These are phyloP conservation scores for Drosophila yooni DNA, from an alignment of 2,888 invertebrate genomes.

Conservation along the genomic window DNA sequence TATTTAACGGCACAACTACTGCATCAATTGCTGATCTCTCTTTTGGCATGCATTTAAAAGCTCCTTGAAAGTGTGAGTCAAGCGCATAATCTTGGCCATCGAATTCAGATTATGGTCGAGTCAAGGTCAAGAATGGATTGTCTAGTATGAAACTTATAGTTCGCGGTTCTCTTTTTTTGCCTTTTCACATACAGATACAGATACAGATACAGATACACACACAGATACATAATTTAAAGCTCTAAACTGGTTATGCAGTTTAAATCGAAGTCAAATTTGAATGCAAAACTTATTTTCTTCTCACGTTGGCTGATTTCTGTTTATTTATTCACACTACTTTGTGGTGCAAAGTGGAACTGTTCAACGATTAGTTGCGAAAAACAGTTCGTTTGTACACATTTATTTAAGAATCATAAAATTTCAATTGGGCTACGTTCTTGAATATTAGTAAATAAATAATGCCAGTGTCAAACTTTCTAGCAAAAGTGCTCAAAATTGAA, in stretches of 20 bases:
- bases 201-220: not conserved
- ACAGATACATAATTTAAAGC: not conserved
- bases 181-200: not conserved
- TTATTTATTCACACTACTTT: not conserved
- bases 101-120: not conserved
- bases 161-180: slow-evolving; percentile 1
- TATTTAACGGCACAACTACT: not conserved
- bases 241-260: not conserved
- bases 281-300: not conserved
- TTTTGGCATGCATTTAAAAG: not conserved
- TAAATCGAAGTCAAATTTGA: not conserved
- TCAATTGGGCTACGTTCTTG: not conserved
- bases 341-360: too few relatives aligned
- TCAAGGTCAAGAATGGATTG: slow-evolving; percentile 11
- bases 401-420: not conserved
- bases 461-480: not conserved
- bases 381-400: not conserved
- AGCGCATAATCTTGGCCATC: not conserved
- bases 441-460: not conserved
- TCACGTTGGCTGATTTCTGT: not conserved
- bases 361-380: not conserved
- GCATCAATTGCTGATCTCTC: not conserved
- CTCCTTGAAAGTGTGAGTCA: slow-evolving; percentile 7
- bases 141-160: not conserved
- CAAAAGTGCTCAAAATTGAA: too few relatives aligned